These are phyloP conservation scores for Eristalis arbustorum DNA, from an alignment of 2,888 invertebrate genomes.

Conservation along the genomic window DNA sequence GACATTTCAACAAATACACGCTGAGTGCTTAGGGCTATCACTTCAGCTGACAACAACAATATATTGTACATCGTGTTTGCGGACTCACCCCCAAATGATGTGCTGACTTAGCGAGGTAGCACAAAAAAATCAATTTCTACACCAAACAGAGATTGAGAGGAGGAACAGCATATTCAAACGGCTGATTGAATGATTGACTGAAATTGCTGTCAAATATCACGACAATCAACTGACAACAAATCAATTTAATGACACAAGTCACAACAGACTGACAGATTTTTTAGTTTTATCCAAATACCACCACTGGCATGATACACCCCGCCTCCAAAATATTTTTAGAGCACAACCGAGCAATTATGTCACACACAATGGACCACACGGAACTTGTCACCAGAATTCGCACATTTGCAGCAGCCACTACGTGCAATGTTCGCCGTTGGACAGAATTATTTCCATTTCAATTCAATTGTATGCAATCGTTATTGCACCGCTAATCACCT, in stretches of 20 bases:
- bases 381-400: background rate
- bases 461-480: background rate
- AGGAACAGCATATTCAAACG: background rate
- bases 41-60: background rate
- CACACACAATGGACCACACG: conserved; percentile 22
- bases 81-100: conserved; percentile 29
- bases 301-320: background rate
- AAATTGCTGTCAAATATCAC: conserved; percentile 22
- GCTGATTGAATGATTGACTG: conserved; percentile 11
- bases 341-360: conserved; percentile 56
- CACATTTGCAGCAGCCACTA: background rate
- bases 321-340: conserved; percentile 56
- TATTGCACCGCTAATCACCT: conserved; percentile 20
- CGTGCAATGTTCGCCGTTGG: background rate
- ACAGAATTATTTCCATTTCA: background rate
- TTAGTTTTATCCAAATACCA: background rate
- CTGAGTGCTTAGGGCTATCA: background rate
- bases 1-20: conserved; percentile 25
- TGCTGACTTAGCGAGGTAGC: background rate
- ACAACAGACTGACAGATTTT: conserved; percentile 23
- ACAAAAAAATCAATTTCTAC: conserved; percentile 12
- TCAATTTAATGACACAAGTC: conserved; percentile 20
- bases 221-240: conserved; percentile 17
- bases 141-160: background rate
- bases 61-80: background rate